A percentile compares a stretch with the other conserved stretches of the same genome.
Evolutionary conservation across 1,140 invertebrate species (phyloP).

Genomic region (Cherax quadricarinatus): DNA sequence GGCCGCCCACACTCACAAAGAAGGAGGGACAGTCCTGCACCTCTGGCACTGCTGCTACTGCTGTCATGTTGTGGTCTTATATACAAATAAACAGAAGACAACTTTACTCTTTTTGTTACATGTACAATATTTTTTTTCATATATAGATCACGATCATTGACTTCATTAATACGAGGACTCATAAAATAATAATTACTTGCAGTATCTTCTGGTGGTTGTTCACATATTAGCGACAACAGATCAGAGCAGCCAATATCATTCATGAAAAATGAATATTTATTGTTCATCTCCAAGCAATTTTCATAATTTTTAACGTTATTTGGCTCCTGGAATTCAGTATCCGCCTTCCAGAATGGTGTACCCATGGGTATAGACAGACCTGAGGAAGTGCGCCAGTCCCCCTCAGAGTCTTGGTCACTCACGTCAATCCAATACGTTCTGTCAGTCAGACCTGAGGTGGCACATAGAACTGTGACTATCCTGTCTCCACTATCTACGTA

Average conservation of each 20-base stretch:
- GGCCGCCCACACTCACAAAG: background rate
- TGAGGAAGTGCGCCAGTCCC: background rate
- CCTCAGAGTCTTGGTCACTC: background rate
- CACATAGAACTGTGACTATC: too few species aligned
- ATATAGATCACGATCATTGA: too few species aligned
- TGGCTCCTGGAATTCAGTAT: background rate
- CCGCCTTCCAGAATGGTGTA: background rate
- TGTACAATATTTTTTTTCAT: too few species aligned
- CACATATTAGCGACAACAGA: too few species aligned
- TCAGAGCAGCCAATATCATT: too few species aligned
- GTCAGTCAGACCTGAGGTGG: background rate
- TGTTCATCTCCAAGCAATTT: background rate
- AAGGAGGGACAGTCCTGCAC: background rate
- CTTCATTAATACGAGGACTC: background rate
- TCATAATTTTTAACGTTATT: background rate
- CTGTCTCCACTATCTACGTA: too few species aligned
- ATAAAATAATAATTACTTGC: too few species aligned
- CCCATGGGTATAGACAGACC: background rate
- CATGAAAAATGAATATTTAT: too few species aligned
- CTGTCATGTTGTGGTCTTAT: background rate
- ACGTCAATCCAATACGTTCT: background rate
- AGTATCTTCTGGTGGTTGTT: too few species aligned
- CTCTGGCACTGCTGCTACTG: background rate
- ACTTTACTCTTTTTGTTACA: too few species aligned
- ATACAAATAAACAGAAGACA: too few species aligned